phyloP scores from a whole-genome alignment of 2,888 invertebrate species.

The Lasioglossum figueresi region DNA sequence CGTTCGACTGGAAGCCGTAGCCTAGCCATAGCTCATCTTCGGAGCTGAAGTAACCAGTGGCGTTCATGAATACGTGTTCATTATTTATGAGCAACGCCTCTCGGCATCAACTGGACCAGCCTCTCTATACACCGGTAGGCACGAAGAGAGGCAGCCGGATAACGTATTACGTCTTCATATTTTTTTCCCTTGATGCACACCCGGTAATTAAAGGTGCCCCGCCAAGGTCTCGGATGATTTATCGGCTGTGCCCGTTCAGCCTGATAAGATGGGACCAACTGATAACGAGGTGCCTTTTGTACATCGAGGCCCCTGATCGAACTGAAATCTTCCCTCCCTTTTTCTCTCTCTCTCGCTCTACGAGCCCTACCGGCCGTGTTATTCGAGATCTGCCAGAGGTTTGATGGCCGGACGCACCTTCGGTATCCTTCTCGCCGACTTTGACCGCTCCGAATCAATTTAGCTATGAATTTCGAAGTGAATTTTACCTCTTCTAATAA shows the following conservation, averaged over 20 bases:
- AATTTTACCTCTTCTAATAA: neutral
- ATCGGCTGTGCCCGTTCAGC: conserved; percentile 71
- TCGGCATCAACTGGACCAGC: conserved; percentile 75
- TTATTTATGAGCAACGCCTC: conserved; percentile 79
- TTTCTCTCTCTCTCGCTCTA: conserved; percentile 34
- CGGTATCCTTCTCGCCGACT: neutral
- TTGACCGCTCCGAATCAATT: conserved; percentile 3
- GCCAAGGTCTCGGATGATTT: conserved; percentile 78
- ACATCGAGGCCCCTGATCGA: conserved; percentile 66
- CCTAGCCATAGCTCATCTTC: conserved; percentile 64
- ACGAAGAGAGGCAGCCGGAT: conserved; percentile 72
- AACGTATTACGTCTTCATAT: conserved; percentile 81
- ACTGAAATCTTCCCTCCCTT: conserved; percentile 50
- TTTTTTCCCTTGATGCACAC: conserved; percentile 73
- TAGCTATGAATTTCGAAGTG: conserved; percentile 3
- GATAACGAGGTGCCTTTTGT: conserved; percentile 71
- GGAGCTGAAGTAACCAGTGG: conserved; percentile 73
- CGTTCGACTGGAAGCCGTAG: conserved; percentile 44
- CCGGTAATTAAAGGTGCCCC: conserved; percentile 80
- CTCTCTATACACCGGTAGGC: conserved; percentile 74
- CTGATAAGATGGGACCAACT: conserved; percentile 78
- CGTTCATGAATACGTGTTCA: conserved; percentile 76
- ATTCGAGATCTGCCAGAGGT: conserved; percentile 53
- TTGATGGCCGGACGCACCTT: conserved; percentile 26
- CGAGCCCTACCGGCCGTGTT: conserved; percentile 24